These are phyloP conservation scores for Tyto alba DNA, from an alignment of 2,113 vertebrate species.

Conservation along the genomic window DNA sequence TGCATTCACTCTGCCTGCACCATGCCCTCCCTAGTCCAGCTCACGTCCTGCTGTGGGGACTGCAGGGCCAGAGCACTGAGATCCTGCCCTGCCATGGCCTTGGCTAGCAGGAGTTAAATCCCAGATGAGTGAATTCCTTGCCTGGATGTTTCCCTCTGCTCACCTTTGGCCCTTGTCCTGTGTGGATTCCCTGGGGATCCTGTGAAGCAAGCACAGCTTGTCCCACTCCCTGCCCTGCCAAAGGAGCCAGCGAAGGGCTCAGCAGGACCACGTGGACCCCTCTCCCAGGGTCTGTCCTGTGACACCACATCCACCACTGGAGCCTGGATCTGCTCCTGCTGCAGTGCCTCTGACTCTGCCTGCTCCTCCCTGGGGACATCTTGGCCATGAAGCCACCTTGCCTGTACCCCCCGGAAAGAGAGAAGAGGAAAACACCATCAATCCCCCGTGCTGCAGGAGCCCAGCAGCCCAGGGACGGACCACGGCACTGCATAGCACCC, in stretches of 20 bases:
- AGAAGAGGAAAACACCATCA: neutral
- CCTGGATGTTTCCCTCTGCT: neutral
- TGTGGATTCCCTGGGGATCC: neutral
- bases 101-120: neutral
- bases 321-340: neutral
- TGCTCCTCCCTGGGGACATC: neutral
- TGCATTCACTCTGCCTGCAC: accelerated
- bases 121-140: neutral
- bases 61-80: neutral
- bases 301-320: neutral
- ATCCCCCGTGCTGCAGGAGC: neutral
- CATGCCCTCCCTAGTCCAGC: neutral
- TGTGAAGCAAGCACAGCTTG: neutral
- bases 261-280: accelerated
- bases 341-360: neutral
- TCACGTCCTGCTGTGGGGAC: neutral
- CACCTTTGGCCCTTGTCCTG: neutral
- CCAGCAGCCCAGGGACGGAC: neutral
- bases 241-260: neutral
- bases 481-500: neutral
- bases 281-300: neutral
- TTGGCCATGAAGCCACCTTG: neutral
- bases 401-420: neutral
- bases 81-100: neutral
- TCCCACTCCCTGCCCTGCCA: neutral